Evolutionary conservation across 2,888 invertebrate genomes (phyloP), one percentile per base, ranked within the genome.

Genomic region (Aphidoletes aphidimyza): DNA sequence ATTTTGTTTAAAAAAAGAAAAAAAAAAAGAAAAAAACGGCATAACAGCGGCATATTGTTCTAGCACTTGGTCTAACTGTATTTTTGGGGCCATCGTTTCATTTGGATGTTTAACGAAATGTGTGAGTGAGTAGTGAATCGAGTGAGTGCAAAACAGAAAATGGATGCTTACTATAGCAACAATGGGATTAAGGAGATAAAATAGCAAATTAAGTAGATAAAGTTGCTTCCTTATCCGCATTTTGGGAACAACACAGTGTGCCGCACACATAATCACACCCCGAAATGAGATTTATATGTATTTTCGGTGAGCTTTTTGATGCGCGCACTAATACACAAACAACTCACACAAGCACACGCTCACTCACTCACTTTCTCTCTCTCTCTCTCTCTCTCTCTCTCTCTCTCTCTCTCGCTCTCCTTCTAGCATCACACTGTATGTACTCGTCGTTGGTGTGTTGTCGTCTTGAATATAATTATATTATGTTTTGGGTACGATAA

Each of bases 161-260:
- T 22, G 5, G 6, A 54, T 54, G 22, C 14, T 22, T 11, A 3
- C 19, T 22, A 11, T 22, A 69, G 14, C 30, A 30, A 69, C 69
- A 69, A 69, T 69, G 11, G 69, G 30, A 69, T 69, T 69, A 69
- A 30, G 69, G 34, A 69, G 69, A 69, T 69, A 69, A 69, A 69
- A 69, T 69, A 69, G 69, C 69, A 69, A 69, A 69, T 69, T 69
- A 69, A 69, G 69, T 69, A 69, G 69, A 69, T 69, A 69, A 69
- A 69, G 69, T 30, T 69, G 30, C 30, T 69, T 69, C 69, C 69
- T 69, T 34, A 69, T 69, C 69, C 69, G 34, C 17, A 30, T 69
- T 69, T 69, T 69, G 30, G 30, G 30, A 30, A n/a, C 22, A 3
- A 9, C 54, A 54, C 69, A 69, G 14, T 19, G 30, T n/a, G n/a